Base-by-base conservation (phyloP, 2,113 vertebrate genomes). In the Epinephelus fuscoguttatus region DNA sequence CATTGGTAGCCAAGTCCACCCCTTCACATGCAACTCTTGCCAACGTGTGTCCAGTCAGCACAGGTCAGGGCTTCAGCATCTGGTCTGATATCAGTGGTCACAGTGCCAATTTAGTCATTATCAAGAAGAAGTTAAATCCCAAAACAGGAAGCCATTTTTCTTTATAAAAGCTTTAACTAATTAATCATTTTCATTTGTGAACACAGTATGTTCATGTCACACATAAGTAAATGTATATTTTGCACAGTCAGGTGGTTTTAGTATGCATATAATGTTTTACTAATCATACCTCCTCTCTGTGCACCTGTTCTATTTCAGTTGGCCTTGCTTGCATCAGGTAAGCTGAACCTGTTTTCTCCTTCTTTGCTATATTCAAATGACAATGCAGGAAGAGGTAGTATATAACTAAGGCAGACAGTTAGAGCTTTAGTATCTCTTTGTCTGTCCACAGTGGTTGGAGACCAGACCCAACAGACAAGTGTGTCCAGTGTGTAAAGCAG, bases 321-420 rank as follows among this genome's bases (percentile, higher is more conserved):
- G 98, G 98, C 98, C 98, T 3, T 99, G 98, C 95, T 96, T 99
- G 94, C 98, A 99, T 94, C 98, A 99, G 97, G 98, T 99, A 95
- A 95, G 95, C 82, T 40, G 12, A 66, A 30, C 14, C 4, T 47
- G 3, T 49, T 27, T 49, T 37, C 23, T 9, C 52, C 4, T 3
- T 47, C 14, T 47, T 11, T 3, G 11, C 1, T 2, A 13, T 42
- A 45, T 67, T 59, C 9, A 71, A 64, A 73, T 64, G 30, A 25
- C 2, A 59, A 12, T 33, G 13, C 3, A 45, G 61, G 27, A 33
- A 21, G n/a, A 5, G 10, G 3, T 17, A 3, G 18, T 49, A n/a
- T 50, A 5, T n/a, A 8, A 27, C n/a, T 21, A 1, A 53, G 62
- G 13, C 9, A 1, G 19, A 42, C 23, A 23, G 40, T 42, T 10